Base-by-base conservation (phyloP, 2,888 invertebrate species). In the Cylloceria caligata region DNA sequence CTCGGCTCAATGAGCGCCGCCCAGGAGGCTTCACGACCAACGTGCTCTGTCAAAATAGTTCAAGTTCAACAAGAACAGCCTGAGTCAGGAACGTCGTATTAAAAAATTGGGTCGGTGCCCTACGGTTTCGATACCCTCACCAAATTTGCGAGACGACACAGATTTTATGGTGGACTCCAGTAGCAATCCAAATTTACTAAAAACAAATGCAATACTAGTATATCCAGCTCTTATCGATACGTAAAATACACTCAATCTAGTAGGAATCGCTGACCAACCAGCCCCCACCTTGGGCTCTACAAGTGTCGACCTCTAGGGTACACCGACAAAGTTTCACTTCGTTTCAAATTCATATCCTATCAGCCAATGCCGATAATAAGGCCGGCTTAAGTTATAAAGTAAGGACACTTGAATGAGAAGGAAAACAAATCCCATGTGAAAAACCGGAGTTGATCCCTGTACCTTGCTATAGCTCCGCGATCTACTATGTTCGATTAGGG, bases 251-350 rank as follows among this genome's bases (percentile, higher is more conserved):
- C 27, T 65, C 4, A 65, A 27, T 9, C 45, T 65, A n/a, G 47
- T 47, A 5, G 65, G 65, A n/a, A 65, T 65, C 30, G 45, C 65
- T 24, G 65, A 65, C n/a, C 45, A 65, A 73, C 49, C 72, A 11
- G 60, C 49, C 9, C 42, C 9, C 36, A 73, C 72, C 0, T 21
- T 49, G 13, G 72, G 62, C 6, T 49, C 72, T 9, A 49, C 30
- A 30, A 13, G 1, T n/a, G n/a, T 62, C 9, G 47, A 62, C 11
- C 30, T 73, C 7, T 5, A 19, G 62, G 72, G 72, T 11, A 73
- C 49, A 3, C 5, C 60, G 4, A 9, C 72, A 7, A 27, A 30
- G 19, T 47, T 65, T 65, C 65, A 65, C 30, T 39, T 47, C 16
- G 65, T 65, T 0, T 6, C 19, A 27, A 19, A 65, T 11, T 5